Conservation (phyloP, 2,888 invertebrate species). For the Synanthedon andrenaeformis region DNA sequence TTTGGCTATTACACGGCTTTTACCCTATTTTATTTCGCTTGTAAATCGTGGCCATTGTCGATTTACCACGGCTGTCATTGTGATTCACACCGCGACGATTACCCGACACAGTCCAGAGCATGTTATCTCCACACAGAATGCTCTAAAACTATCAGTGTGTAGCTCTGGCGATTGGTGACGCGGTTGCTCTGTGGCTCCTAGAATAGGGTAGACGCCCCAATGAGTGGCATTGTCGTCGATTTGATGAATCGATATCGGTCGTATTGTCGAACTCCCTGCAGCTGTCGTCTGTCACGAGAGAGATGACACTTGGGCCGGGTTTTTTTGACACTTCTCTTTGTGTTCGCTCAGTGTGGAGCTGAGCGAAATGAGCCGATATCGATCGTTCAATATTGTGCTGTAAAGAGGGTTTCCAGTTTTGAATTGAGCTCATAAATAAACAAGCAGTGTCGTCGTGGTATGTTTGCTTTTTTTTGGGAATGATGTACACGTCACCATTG, state of each 20-base stretch:
- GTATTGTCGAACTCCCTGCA: conserved; percentile 54
- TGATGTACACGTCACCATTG: conserved; percentile 53
- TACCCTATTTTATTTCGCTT: conserved; percentile 58
- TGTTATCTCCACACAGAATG: conserved; percentile 4
- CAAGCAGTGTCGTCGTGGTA: conserved; percentile 55
- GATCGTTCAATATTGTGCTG: conserved; percentile 59
- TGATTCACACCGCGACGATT: conserved; percentile 32
- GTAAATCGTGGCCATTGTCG: conserved; percentile 58
- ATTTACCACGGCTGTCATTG: conserved; percentile 55
- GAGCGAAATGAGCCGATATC: conserved; percentile 60
- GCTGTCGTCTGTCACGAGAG: conserved; percentile 60
- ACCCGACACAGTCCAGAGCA: conserved; percentile 16
- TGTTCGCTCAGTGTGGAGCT: conserved; percentile 45
- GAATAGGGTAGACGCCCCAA: conserved; percentile 44
- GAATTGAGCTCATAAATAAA: conserved; percentile 66
- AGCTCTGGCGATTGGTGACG: neutral
- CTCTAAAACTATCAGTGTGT: neutral
- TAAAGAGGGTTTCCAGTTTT: conserved; percentile 42
- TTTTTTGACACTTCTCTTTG: conserved; percentile 55
- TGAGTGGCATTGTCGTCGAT: conserved; percentile 41
- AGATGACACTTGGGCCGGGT: conserved; percentile 59
- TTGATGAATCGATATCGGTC: conserved; percentile 57
- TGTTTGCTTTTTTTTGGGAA: conserved; percentile 48
- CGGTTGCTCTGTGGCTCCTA: conserved; percentile 25
- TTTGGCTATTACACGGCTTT: conserved; percentile 61